These are phyloP conservation scores for Aldabrachelys gigantea DNA, from an alignment of 2,113 vertebrate species.

Conservation along the genomic window DNA sequence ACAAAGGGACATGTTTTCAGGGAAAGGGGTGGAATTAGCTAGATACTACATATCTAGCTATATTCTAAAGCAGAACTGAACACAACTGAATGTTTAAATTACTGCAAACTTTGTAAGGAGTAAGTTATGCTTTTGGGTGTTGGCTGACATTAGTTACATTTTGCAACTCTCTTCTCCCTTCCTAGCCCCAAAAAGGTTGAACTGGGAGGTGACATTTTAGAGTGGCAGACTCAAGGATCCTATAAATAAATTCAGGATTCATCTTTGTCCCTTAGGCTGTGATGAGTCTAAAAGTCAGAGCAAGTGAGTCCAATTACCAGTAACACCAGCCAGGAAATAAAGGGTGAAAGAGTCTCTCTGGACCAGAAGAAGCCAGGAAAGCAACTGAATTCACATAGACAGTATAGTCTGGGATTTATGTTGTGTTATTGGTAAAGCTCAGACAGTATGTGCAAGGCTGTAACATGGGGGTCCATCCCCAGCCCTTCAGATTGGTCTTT, in stretches of 20 bases:
- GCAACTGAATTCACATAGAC: background rate
- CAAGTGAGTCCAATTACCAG: background rate
- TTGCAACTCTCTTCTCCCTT: background rate
- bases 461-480: background rate
- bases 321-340: background rate
- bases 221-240: background rate
- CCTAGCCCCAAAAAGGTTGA: background rate
- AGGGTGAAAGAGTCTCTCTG: background rate
- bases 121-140: background rate
- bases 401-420: background rate
- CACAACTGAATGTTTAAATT: background rate
- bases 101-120: background rate
- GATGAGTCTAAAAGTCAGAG: background rate
- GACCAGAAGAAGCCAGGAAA: background rate
- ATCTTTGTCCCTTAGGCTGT: background rate
- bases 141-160: background rate
- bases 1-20: background rate
- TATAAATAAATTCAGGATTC: background rate
- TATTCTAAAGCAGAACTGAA: background rate
- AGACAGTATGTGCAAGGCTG: background rate
- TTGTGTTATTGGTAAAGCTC: background rate
- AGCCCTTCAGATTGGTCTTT: background rate
- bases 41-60: background rate
- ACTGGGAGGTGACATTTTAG: background rate
- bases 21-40: background rate